phyloP scores from a whole-genome alignment of 1,140 invertebrate species.

The Palaemon carinicauda region DNA sequence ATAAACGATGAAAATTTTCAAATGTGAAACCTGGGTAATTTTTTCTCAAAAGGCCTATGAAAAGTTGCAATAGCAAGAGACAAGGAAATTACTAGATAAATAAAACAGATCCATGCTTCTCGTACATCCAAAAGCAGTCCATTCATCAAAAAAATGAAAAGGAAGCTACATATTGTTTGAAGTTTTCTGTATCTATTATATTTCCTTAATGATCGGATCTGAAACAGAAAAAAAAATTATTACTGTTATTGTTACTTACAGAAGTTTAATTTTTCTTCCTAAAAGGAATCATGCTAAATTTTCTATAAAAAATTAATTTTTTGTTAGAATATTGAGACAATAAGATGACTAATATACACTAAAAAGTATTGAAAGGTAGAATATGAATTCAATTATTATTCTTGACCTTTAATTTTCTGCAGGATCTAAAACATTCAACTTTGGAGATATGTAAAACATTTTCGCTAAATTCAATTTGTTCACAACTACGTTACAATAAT shows the following conservation, averaged over 20 bases:
- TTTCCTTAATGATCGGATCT: constrained; percentile 31
- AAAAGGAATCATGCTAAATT: not conserved
- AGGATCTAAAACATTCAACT: no score
- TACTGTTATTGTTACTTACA: not conserved
- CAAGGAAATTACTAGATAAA: constrained; percentile 17
- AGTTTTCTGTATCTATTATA: constrained; percentile 44
- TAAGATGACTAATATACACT: no score
- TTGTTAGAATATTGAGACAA: no score
- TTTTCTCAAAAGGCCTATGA: constrained; percentile 38
- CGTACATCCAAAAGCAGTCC: constrained; percentile 31
- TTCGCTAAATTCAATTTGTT: no score
- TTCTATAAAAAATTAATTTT: no score
- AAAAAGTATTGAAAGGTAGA: no score
- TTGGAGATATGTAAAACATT: no score
- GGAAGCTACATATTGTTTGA: constrained; percentile 2
- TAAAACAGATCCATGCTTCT: constrained; percentile 19
- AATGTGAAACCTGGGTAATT: constrained; percentile 43
- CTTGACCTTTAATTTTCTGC: no score
- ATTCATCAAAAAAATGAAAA: constrained; percentile 3
- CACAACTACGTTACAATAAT: no score
- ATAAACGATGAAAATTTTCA: constrained; percentile 5
- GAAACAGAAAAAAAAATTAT: not conserved
- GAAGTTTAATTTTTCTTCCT: no score
- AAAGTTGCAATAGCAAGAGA: constrained; percentile 25
- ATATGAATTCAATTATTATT: no score